phyloP scores from a whole-genome alignment of 2,113 vertebrate genomes.

The Cebus imitator region DNA sequence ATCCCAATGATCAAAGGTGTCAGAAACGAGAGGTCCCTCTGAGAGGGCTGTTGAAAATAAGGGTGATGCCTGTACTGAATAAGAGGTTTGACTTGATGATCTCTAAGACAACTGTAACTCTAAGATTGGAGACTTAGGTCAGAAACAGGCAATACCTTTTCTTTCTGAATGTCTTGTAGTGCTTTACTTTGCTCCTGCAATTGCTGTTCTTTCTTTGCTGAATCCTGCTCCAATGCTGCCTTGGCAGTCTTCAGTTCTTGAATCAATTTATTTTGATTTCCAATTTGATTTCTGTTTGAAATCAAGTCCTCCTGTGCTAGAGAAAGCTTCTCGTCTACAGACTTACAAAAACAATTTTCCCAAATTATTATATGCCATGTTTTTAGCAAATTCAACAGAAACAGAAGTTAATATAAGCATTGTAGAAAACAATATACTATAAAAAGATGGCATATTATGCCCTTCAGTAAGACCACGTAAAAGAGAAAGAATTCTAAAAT shows the following conservation, averaged over 20 bases:
- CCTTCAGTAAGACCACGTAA: background rate
- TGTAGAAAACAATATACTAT: background rate
- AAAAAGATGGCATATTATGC: background rate
- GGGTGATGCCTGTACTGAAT: background rate
- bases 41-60: slow-evolving; percentile 18
- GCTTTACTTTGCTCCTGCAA: slow-evolving; percentile 86
- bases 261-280: slow-evolving; percentile 87
- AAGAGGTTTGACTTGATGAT: background rate
- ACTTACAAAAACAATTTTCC: slow-evolving; percentile 83
- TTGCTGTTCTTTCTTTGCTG: slow-evolving; percentile 86
- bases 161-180: slow-evolving; percentile 88
- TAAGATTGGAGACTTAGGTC: background rate
- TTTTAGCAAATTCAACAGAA: slow-evolving; percentile 51
- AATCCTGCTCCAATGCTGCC: slow-evolving; percentile 86
- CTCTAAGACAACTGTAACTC: background rate
- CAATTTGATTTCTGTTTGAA: slow-evolving; percentile 91
- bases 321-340: slow-evolving; percentile 91
- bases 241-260: slow-evolving; percentile 88
- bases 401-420: slow-evolving; percentile 16
- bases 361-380: slow-evolving; percentile 62
- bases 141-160: slow-evolving; percentile 86
- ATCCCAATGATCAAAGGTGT: background rate
- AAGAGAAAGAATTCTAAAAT: slow-evolving; percentile 7
- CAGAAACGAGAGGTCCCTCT: background rate
- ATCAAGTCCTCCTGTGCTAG: slow-evolving; percentile 93